These are phyloP conservation scores for Sakesphorus luctuosus DNA, from an alignment of 2,113 vertebrate species.

Conservation along the genomic window DNA sequence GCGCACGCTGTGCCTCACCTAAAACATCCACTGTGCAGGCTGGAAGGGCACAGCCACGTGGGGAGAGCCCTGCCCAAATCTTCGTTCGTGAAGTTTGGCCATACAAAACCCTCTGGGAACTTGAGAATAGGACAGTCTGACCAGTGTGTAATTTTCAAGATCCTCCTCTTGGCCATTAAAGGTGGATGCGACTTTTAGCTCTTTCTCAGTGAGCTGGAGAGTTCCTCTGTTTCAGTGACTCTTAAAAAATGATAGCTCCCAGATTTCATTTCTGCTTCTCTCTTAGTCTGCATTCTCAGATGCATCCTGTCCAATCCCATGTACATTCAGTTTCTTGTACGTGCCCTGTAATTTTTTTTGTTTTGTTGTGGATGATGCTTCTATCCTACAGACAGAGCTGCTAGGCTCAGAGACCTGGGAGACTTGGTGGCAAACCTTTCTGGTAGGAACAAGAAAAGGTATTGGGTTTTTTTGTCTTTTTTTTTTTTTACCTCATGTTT, in stretches of 20 bases:
- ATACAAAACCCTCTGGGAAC: neutral
- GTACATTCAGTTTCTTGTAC: neutral
- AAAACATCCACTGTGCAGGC: too few species aligned
- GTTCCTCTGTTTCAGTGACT: neutral
- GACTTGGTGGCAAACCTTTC: neutral
- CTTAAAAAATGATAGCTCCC: neutral
- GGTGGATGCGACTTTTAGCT: neutral
- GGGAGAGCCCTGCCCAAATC: too few species aligned
- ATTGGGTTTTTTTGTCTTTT: neutral
- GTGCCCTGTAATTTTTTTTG: neutral
- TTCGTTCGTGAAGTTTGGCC: too few species aligned
- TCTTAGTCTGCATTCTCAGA: neutral
- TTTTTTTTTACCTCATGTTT: neutral
- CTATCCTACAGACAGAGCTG: neutral
- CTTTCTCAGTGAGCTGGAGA: neutral
- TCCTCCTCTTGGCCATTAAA: neutral
- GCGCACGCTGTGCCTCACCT: too few species aligned
- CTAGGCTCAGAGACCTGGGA: neutral
- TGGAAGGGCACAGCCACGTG: too few species aligned
- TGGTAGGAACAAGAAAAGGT: neutral
- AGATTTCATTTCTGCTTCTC: neutral
- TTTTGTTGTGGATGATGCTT: neutral
- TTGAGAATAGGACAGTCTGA: neutral
- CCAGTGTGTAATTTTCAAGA: neutral
- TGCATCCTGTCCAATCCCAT: neutral